phyloP scores from a whole-genome alignment of 2,797 vertebrate species.

The Tapirus indicus region DNA sequence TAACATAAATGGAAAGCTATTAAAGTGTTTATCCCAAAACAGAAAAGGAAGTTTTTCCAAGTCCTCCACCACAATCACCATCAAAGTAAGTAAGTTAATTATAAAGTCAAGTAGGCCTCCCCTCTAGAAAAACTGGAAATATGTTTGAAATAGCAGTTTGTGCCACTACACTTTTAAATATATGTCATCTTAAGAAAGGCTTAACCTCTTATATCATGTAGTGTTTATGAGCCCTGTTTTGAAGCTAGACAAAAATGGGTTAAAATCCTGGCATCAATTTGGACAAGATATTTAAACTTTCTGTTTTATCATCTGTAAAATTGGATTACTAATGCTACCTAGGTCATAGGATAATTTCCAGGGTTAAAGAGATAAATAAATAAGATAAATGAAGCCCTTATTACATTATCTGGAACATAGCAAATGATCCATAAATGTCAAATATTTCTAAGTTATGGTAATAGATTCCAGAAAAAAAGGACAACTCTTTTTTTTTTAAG shows the following conservation, averaged over 20 bases:
- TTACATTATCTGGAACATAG: background rate
- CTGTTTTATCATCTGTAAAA: background rate
- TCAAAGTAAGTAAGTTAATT: conserved; percentile 8
- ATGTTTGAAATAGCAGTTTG: background rate
- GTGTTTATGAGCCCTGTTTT: background rate
- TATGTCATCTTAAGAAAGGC: background rate
- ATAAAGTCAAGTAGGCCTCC: background rate
- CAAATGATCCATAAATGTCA: background rate
- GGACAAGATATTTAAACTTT: background rate
- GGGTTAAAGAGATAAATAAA: background rate
- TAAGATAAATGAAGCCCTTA: background rate
- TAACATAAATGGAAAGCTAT: background rate
- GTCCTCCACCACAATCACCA: background rate
- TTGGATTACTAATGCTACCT: background rate
- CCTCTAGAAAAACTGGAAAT: background rate
- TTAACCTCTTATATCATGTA: background rate
- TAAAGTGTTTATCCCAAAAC: background rate
- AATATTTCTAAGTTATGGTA: background rate
- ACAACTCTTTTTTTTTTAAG: background rate
- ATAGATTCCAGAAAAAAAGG: background rate
- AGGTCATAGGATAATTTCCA: background rate
- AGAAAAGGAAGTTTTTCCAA: background rate
- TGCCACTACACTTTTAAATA: background rate
- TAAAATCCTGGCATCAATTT: background rate
- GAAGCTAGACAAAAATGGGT: background rate